Evolutionary conservation across 2,113 vertebrate species (phyloP), one percentile per base, ranked within the genome.

Genomic region (Etheostoma cragini): DNA sequence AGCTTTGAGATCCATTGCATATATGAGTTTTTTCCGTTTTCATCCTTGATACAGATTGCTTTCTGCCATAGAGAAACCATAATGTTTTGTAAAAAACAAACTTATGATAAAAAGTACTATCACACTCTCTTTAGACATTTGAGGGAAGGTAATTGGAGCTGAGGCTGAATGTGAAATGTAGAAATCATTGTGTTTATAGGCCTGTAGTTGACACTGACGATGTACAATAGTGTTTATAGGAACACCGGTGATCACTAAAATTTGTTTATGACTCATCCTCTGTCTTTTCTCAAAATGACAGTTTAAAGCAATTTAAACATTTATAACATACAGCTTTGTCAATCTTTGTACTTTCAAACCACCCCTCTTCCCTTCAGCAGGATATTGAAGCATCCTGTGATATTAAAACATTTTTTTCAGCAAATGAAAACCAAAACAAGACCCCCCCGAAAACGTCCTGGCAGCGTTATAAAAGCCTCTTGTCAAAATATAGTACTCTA

Each of bases 401-500:
- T 86, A 83, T 87, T 85, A 88, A 83, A 91, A 86, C 80, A 86
- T 89, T 85, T 90, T 90, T 86, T 76, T 84, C 68, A 46, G 62
- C n/a, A 17, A 47, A 85, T 33, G 50, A 83, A 87, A 92, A 86
- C 77, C 69, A 90, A 88, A 90, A 90, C 84, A 92, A 62, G 58
- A 78, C 35, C 80, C 64, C 78, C 38, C 10, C n/a, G 54, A 76
- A 42, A 81, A 88, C 74, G 22, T 84, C 81, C 88, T 91, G 89
- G 88, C 87, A 88, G 56, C 2, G 53, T 78, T 88, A 91, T 81
- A 85, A 90, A 90, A 84, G 77, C 46, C 54, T 83, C 84, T 75
- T 90, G 86, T 91, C 89, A 93, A 88, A 94, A 92, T 83, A 86
- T 17, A 85, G 71, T 30, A 14, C 65, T 82, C 69, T 83, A 88